Evolutionary conservation across 1,140 invertebrate species (phyloP).

Genomic region (Sweltsa coloradensis): DNA sequence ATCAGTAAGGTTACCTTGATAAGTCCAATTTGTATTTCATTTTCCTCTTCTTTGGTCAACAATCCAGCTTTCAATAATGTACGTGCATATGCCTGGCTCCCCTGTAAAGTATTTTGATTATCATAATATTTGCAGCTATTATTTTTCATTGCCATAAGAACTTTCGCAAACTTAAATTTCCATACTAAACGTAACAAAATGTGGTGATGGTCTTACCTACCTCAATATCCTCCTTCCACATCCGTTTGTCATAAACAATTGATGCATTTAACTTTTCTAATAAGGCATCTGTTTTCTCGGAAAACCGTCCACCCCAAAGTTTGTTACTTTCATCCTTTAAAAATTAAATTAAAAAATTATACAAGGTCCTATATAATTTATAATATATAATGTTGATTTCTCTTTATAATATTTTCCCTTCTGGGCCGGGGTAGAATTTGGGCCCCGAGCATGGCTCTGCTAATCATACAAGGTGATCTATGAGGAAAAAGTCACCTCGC

Average conservation of each 20-base stretch:
- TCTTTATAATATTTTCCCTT: too few relatives aligned
- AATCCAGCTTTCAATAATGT: constrained; percentile 45
- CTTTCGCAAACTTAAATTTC: neutral
- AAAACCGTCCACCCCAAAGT: constrained; percentile 70
- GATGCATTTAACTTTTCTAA: constrained; percentile 62
- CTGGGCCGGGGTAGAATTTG: too few relatives aligned
- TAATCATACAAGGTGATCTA: too few relatives aligned
- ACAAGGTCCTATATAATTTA: too few relatives aligned
- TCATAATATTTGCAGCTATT: neutral
- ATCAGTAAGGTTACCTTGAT: constrained; percentile 47
- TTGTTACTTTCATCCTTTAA: constrained; percentile 23
- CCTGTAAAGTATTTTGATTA: constrained; percentile 25
- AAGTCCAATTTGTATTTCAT: constrained; percentile 44
- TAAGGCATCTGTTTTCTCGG: constrained; percentile 41
- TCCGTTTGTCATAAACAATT: constrained; percentile 50
- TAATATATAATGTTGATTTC: too few relatives aligned
- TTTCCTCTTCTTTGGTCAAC: constrained; percentile 41
- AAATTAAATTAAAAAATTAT: neutral
- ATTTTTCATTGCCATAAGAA: neutral
- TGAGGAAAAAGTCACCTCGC: too few relatives aligned
- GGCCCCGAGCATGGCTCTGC: too few relatives aligned
- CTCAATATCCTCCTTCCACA: constrained; percentile 59
- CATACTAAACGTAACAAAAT: too few relatives aligned
- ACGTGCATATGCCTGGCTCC: constrained; percentile 59
- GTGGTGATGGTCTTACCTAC: too few relatives aligned